Conservation (phyloP, 1,140 invertebrate species). For the Caenorhabditis briggsae region DNA sequence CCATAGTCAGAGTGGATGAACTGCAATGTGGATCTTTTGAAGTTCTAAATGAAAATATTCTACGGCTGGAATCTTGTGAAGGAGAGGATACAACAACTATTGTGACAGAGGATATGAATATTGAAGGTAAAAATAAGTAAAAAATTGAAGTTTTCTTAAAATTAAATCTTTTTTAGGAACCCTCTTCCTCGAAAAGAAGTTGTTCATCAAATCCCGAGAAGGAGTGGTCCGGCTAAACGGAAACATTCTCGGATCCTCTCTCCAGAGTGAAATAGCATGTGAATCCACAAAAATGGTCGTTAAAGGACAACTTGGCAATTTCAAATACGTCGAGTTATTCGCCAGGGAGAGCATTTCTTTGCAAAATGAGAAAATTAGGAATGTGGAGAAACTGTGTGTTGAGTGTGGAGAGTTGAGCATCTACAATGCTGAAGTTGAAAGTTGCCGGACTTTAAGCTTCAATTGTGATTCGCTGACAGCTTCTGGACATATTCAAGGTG, state of each 20-base stretch:
- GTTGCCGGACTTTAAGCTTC: conserved; percentile 8
- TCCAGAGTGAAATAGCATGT: conserved; percentile 7
- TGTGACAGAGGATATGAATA: conserved; percentile 41
- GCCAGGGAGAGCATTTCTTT: conserved; percentile 45
- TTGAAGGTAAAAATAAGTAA: not conserved
- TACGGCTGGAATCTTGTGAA: conserved; percentile 9
- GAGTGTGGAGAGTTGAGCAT: conserved; percentile 29
- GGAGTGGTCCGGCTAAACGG: conserved; percentile 18
- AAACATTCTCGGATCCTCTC: conserved; percentile 45
- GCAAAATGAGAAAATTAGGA: conserved; percentile 21
- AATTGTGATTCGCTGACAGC: conserved; percentile 41
- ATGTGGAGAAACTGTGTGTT: conserved; percentile 45
- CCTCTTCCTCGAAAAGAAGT: conserved; percentile 53
- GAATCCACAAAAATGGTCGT: conserved; percentile 28
- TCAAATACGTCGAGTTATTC: conserved; percentile 55
- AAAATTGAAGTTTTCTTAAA: too few species aligned
- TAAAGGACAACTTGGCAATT: conserved; percentile 40
- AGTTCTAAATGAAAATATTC: conserved; percentile 9
- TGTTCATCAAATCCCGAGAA: conserved; percentile 48
- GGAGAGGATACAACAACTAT: conserved; percentile 35
- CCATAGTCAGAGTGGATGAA: conserved; percentile 21
- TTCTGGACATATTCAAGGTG: conserved; percentile 28
- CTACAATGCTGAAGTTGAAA: not conserved
- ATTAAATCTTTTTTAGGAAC: conserved; percentile 5
- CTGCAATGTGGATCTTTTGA: not conserved